Percentiles rank a stretch among this genome's conserved stretches.
These are phyloP conservation scores for Tyrannus savana DNA, from an alignment of 2,113 vertebrate species.

Conservation along the genomic window DNA sequence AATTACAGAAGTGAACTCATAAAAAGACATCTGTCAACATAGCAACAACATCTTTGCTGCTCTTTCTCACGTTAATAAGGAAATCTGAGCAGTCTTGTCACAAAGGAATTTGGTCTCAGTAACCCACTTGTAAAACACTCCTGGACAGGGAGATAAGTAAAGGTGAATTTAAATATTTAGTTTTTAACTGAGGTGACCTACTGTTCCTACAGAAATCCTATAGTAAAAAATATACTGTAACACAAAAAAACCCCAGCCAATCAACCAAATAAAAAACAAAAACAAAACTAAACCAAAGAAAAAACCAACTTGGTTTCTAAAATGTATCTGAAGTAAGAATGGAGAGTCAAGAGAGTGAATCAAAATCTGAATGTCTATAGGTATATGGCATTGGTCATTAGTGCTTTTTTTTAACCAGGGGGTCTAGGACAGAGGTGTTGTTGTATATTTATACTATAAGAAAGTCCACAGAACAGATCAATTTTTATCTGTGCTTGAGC, in stretches of 20 bases:
- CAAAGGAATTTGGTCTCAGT: not conserved
- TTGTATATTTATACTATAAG: not conserved
- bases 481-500: not conserved
- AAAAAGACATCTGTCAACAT: not conserved
- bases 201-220: not conserved
- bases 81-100: not conserved
- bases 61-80: not conserved
- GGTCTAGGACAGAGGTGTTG: fast-evolving
- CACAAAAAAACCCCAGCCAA: fast-evolving
- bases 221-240: not conserved
- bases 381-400: not conserved
- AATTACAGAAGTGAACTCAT: not conserved
- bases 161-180: not conserved
- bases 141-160: not conserved
- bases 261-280: not conserved
- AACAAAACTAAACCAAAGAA: not conserved
- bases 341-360: not conserved
- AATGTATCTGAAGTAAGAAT: not conserved
- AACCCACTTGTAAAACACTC: not conserved
- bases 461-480: not conserved
- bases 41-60: not conserved
- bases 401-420: not conserved
- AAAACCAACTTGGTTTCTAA: not conserved
- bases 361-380: not conserved
- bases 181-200: not conserved